Evolutionary conservation across 2,797 vertebrate genomes (phyloP).

Genomic region (Falco berigora): DNA sequence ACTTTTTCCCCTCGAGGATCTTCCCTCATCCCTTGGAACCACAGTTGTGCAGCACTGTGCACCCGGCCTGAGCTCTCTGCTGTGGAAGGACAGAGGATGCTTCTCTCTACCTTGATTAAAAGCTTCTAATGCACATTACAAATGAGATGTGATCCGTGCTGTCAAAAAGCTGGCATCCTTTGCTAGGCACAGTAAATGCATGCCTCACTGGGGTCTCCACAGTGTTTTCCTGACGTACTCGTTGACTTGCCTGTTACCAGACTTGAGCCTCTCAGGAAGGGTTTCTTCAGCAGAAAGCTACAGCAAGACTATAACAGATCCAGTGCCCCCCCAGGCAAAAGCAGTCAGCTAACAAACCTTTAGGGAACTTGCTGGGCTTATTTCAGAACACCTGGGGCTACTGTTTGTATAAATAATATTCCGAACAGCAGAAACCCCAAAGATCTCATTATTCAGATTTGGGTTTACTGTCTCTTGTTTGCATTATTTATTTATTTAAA

Average conservation of each 20-base stretch:
- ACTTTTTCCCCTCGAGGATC: background rate
- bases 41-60: background rate
- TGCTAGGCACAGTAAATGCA: background rate
- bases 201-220: background rate
- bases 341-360: background rate
- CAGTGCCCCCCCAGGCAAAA: background rate
- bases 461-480: background rate
- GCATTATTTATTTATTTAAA: conserved; percentile 15
- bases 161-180: background rate
- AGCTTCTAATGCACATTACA: background rate
- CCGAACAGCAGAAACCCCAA: background rate
- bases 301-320: background rate
- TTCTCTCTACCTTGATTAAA: background rate
- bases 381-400: background rate
- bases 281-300: background rate
- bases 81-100: background rate
- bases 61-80: background rate
- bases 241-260: background rate
- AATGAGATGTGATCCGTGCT: conserved; percentile 22
- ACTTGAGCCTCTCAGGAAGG: background rate
- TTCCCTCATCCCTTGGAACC: background rate
- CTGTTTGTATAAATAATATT: background rate
- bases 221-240: background rate
- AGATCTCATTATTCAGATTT: background rate
- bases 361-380: background rate